Base-by-base conservation (phyloP, 2,888 invertebrate species). In the Melieria omissa region DNA sequence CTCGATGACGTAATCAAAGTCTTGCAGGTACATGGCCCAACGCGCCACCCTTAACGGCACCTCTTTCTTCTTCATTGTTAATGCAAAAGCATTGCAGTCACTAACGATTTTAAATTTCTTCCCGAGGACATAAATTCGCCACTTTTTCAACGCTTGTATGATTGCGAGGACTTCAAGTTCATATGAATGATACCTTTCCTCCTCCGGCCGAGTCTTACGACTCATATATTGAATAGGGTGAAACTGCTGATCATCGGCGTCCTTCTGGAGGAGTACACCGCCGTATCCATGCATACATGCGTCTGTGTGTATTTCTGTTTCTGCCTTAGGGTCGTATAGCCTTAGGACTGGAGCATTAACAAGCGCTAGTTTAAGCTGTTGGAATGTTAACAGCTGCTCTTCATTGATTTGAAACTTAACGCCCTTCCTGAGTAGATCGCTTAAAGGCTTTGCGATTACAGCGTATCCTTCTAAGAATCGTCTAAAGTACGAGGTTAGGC, bases 401-500 rank as follows among this genome's bases (percentile, higher is more conserved):
- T 49, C 58, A 16, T 49, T 68, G 4, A 72, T 55, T 73, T 5
- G 73, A 69, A 5, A 79, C 9, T 49, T 45, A 0, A 6, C 49
- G 10, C 65, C 73, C n/a, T 73, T 74, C 14, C 55, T 16, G 2
- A 16, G 16, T 16, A 16, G 16, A 16, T 16, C 16, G 16, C 85
- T 82, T 60, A 85, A 70, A 8, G 82, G 83, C 70, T 78, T 81
- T 4, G 85, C 84, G 14, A 83, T 80, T 44, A 76, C 55, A 1
- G 84, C 73, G 16, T 72, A 75, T 29, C 69, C 47, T 47, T 54
- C 55, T 3, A 74, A 55, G 57, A 76, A 77, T 52, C 70, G 62
- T 6, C 73, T 55, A 44, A 77, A 76, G 65, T 74, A 77, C 10
- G 71, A 74, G 4, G 75, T 74, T 5, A 77, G 54, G 5, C 78